phyloP scores from a whole-genome alignment of 1,140 invertebrate species.

The Hycleus phaleratus region DNA sequence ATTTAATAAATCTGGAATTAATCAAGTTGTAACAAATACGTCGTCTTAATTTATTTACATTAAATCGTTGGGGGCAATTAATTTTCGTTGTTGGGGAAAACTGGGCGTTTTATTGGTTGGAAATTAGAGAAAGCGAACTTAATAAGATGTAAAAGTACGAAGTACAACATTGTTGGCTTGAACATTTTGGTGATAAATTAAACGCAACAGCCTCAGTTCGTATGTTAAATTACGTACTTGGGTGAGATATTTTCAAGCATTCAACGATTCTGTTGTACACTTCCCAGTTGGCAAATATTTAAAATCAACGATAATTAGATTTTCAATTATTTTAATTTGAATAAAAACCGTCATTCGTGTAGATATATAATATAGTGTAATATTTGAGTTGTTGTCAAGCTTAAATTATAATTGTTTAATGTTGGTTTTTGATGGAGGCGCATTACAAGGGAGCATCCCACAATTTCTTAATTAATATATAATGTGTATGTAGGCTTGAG shows the following conservation, averaged over 20 bases:
- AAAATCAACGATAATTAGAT: too few relatives aligned
- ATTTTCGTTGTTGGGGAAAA: background rate
- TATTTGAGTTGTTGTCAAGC: too few relatives aligned
- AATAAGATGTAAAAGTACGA: constrained; percentile 31
- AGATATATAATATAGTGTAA: too few relatives aligned
- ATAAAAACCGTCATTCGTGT: too few relatives aligned
- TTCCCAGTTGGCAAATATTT: background rate
- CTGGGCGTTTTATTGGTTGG: constrained; percentile 6
- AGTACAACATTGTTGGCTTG: constrained; percentile 24
- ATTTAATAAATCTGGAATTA: too few relatives aligned
- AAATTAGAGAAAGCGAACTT: constrained; percentile 23
- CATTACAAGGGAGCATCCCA: too few relatives aligned
- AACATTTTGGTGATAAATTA: constrained; percentile 31
- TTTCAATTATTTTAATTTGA: too few relatives aligned
- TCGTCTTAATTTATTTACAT: too few relatives aligned
- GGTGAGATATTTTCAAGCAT: constrained; percentile 23
- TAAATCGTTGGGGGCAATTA: background rate
- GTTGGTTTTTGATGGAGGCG: too few relatives aligned
- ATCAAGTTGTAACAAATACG: too few relatives aligned
- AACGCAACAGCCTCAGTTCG: constrained; percentile 22
- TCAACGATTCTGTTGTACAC: constrained; percentile 1
- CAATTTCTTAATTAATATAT: too few relatives aligned
- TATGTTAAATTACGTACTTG: constrained; percentile 31
- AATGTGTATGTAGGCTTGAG: background rate
- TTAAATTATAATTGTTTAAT: too few relatives aligned